Evolutionary conservation across 92 coral and sea anemone species (phyloP).

Genomic region (Zoanthus solanderi): DNA sequence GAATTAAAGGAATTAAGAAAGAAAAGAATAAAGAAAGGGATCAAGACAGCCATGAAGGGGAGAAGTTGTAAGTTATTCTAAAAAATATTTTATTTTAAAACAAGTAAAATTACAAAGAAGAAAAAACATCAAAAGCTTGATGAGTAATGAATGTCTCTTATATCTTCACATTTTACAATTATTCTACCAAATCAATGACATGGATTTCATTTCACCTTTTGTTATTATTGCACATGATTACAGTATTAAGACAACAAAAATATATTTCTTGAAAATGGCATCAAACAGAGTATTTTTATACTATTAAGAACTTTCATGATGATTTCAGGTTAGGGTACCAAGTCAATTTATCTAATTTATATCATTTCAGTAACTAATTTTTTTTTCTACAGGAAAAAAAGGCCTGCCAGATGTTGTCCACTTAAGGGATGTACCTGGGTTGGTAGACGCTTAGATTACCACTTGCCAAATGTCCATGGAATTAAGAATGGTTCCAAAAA

Average conservation of each 20-base stretch:
- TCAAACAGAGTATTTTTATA: neutral
- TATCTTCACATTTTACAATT: neutral
- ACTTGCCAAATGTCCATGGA: constrained; percentile 54
- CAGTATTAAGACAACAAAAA: neutral
- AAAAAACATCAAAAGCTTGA: too few relatives aligned
- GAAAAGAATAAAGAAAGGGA: too few relatives aligned
- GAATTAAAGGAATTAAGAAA: too few relatives aligned
- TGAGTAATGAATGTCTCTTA: too few relatives aligned
- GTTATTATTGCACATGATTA: neutral
- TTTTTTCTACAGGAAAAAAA: constrained; percentile 20
- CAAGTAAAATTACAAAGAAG: too few relatives aligned
- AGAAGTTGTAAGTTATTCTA: too few relatives aligned
- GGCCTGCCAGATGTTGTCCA: constrained; percentile 47
- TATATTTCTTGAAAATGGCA: neutral
- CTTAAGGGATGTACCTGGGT: constrained; percentile 67
- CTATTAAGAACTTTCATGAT: neutral
- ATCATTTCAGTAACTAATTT: neutral
- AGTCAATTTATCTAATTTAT: neutral
- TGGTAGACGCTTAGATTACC: constrained; percentile 65
- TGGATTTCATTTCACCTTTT: neutral
- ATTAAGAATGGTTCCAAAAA: constrained; percentile 42
- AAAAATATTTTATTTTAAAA: too few relatives aligned
- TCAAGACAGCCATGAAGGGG: too few relatives aligned
- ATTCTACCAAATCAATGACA: neutral
- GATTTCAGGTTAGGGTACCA: neutral